phyloP scores from a whole-genome alignment of 2,888 invertebrate genomes.

The Tortricodes alternella region DNA sequence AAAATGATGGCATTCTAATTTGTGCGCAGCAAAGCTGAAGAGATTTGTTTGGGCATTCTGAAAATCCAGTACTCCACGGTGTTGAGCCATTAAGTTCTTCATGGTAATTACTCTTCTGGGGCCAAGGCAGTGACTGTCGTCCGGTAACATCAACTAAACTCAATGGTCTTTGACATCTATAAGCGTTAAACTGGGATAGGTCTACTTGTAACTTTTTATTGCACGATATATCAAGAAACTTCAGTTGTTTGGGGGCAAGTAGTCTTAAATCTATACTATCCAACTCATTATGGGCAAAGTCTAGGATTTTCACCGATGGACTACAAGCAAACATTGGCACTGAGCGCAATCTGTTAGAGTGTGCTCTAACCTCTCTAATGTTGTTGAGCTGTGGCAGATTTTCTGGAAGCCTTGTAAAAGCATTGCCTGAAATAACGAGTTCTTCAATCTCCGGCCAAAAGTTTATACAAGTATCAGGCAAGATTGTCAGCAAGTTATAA shows the following conservation, averaged over 20 bases:
- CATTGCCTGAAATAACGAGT: slow-evolving; percentile 91
- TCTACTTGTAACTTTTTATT: slow-evolving; percentile 92
- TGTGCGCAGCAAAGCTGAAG: slow-evolving; percentile 90
- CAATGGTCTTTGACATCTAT: slow-evolving; percentile 90
- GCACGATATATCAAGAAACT: slow-evolving; percentile 93
- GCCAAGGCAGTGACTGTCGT: slow-evolving; percentile 86
- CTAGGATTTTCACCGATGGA: slow-evolving; percentile 88
- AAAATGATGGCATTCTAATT: slow-evolving; percentile 89
- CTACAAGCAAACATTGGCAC: slow-evolving; percentile 90
- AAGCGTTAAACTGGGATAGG: slow-evolving; percentile 90
- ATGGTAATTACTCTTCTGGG: slow-evolving; percentile 75
- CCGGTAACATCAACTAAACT: slow-evolving; percentile 93
- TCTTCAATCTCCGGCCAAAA: slow-evolving; percentile 92
- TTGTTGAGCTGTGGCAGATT: slow-evolving; percentile 87
- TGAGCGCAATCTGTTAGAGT: slow-evolving; percentile 89
- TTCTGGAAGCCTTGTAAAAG: slow-evolving; percentile 88
- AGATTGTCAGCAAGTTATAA: slow-evolving; percentile 88
- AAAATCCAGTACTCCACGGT: slow-evolving; percentile 92
- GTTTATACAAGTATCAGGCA: slow-evolving; percentile 88
- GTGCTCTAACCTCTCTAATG: slow-evolving; percentile 89
- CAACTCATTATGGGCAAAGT: slow-evolving; percentile 92
- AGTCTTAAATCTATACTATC: slow-evolving; percentile 90
- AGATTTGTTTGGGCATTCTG: slow-evolving; percentile 90
- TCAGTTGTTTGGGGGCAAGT: slow-evolving; percentile 90
- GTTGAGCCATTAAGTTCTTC: slow-evolving; percentile 81